These are phyloP conservation scores for Hipparchia semele DNA, from an alignment of 2,888 invertebrate species.

Conservation along the genomic window DNA sequence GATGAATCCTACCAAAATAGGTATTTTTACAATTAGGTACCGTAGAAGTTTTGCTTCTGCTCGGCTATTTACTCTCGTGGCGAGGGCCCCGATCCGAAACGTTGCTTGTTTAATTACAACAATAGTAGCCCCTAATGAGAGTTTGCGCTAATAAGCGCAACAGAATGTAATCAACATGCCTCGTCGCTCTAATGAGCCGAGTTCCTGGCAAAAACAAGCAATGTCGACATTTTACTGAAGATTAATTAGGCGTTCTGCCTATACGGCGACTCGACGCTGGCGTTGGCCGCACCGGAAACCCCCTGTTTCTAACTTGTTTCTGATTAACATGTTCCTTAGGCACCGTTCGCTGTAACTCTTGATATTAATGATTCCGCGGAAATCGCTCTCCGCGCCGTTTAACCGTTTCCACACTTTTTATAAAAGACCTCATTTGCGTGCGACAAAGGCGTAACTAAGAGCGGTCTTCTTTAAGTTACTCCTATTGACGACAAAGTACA, in stretches of 20 bases:
- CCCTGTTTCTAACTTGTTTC: constrained; percentile 61
- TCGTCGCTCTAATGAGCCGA: constrained; percentile 80
- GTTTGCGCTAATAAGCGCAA: constrained; percentile 82
- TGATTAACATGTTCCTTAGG: constrained; percentile 62
- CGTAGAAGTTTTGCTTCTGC: too few species aligned
- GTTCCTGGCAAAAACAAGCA: constrained; percentile 79
- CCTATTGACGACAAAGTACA: constrained; percentile 74
- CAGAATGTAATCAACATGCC: constrained; percentile 83
- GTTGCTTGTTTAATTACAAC: constrained; percentile 81
- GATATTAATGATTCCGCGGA: constrained; percentile 43
- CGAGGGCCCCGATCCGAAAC: constrained; percentile 55
- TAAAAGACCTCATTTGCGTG: constrained; percentile 44
- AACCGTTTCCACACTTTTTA: constrained; percentile 39
- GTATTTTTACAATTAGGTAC: too few species aligned
- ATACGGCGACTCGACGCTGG: constrained; percentile 60
- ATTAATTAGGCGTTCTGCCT: constrained; percentile 78
- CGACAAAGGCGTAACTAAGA: constrained; percentile 46
- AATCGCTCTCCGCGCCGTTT: constrained; percentile 25
- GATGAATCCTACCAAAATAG: too few species aligned
- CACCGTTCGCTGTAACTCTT: constrained; percentile 50
- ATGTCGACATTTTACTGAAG: constrained; percentile 78
- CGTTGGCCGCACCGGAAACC: constrained; percentile 58
- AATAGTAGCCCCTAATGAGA: constrained; percentile 82
- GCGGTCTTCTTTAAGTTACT: constrained; percentile 57
- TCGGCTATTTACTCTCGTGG: too few species aligned